Percentiles rank a stretch among this genome's conserved stretches.
These are phyloP conservation scores for Motacilla tschutschensis DNA, from an alignment of 2,113 vertebrate genomes.

Conservation along the genomic window DNA sequence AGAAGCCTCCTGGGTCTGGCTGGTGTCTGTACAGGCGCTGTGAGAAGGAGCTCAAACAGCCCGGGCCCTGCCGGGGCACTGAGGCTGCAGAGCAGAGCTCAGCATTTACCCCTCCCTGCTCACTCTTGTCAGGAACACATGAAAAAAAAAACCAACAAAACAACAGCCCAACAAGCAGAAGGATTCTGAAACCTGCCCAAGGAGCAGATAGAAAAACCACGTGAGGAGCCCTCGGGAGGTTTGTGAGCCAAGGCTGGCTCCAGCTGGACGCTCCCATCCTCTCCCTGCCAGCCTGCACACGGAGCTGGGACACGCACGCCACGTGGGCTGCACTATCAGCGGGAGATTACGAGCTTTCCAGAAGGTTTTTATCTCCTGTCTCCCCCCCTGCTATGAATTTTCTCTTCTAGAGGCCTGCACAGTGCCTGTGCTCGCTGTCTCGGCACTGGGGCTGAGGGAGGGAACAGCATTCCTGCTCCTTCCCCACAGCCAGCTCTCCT, in stretches of 20 bases:
- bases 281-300: not conserved
- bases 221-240: not conserved
- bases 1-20: not conserved
- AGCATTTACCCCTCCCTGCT: rapidly evolving
- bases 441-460: not conserved
- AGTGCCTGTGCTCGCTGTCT: not conserved
- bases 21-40: not conserved
- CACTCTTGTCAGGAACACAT: not conserved
- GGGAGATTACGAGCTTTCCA: not conserved
- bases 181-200: not conserved
- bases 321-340: not conserved
- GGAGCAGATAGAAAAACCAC: not conserved
- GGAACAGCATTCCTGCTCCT: not conserved
- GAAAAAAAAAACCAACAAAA: no score
- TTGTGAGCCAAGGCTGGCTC: not conserved
- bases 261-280: not conserved
- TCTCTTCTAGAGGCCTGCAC: not conserved
- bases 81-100: not conserved
- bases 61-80: rapidly evolving
- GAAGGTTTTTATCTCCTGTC: not conserved
- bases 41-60: not conserved
- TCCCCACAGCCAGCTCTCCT: not conserved
- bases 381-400: not conserved
- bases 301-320: rapidly evolving
- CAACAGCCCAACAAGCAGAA: not conserved